Percentiles rank a stretch among this genome's conserved stretches.
These are phyloP conservation scores for Dallia pectoralis DNA, from an alignment of 2,797 vertebrate genomes.

Conservation along the genomic window DNA sequence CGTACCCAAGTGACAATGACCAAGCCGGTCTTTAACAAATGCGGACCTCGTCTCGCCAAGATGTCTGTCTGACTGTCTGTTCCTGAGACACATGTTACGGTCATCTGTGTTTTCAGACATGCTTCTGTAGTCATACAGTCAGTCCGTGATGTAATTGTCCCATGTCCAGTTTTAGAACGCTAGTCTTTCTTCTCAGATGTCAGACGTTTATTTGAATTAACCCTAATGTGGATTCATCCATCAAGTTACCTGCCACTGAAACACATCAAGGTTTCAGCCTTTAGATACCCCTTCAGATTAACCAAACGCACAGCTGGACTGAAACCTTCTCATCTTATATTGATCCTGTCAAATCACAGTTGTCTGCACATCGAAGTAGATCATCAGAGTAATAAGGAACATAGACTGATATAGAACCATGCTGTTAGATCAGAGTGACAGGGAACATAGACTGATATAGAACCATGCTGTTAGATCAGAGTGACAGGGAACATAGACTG, in stretches of 20 bases:
- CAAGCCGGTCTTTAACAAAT: slow-evolving; percentile 9
- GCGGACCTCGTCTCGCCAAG: slow-evolving; percentile 35
- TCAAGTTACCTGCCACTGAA: slow-evolving; percentile 12
- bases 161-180: background rate
- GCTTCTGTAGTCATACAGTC: slow-evolving; percentile 4
- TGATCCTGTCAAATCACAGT: too few species aligned
- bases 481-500: slow-evolving; percentile 26
- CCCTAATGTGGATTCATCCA: too few species aligned
- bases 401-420: too few species aligned
- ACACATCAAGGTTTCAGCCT: slow-evolving; percentile 31
- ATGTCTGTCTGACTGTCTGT: slow-evolving; percentile 40
- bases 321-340: background rate
- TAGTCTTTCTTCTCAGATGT: slow-evolving; percentile 67
- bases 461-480: background rate
- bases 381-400: too few species aligned
- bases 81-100: background rate
- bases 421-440: too few species aligned
- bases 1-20: slow-evolving; percentile 65
- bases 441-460: too few species aligned
- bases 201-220: slow-evolving; percentile 18
- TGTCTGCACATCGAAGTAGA: too few species aligned
- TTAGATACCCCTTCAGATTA: slow-evolving; percentile 6
- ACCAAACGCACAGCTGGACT: slow-evolving; percentile 9
- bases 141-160: slow-evolving; percentile 36
- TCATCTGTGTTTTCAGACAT: slow-evolving; percentile 13